A percentile compares a stretch with the other conserved stretches of the same genome.
These are phyloP conservation scores for Drosophila nr. perissopoda DNA, from an alignment of 2,888 invertebrate species.

Conservation along the genomic window DNA sequence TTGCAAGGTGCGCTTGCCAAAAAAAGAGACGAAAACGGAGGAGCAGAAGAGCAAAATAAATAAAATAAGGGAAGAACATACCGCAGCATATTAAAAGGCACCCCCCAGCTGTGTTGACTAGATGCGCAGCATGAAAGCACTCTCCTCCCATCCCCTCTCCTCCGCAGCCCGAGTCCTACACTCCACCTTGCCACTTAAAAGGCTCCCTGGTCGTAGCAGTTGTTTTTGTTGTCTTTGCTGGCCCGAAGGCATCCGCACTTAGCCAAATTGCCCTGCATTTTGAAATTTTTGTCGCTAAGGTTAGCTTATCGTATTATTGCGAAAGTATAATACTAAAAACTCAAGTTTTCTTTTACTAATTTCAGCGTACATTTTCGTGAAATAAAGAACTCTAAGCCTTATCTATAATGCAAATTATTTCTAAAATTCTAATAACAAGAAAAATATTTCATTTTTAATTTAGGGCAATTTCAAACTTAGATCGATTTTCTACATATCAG, in stretches of 20 bases:
- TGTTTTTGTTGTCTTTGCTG: slow-evolving; percentile 39
- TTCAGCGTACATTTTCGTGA: not conserved
- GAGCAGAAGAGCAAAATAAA: slow-evolving; percentile 25
- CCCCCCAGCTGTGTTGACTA: slow-evolving; percentile 66
- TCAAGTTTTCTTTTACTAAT: not conserved
- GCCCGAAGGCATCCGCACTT: slow-evolving; percentile 50
- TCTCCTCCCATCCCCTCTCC: not conserved
- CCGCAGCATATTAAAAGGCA: slow-evolving; percentile 79
- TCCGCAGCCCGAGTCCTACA: not conserved
- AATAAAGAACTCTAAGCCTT: not conserved
- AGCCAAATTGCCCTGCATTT: not conserved
- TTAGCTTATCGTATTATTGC: not conserved
- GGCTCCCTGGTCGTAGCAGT: slow-evolving; percentile 27
- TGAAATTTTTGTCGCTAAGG: not conserved
- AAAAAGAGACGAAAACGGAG: slow-evolving; percentile 16
- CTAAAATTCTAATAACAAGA: no score
- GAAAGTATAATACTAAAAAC: not conserved
- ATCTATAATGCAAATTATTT: not conserved
- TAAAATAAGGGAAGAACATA: slow-evolving; percentile 57
- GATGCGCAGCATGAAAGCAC: slow-evolving; percentile 54
- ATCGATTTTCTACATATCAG: not conserved
- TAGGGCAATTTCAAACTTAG: not conserved
- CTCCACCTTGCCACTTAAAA: slow-evolving; percentile 58
- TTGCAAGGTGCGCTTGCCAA: slow-evolving; percentile 74
- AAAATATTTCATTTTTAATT: not conserved